Percentiles rank a stretch among this genome's conserved stretches.
Evolutionary conservation across 2,113 vertebrate genomes (phyloP).

Genomic region (Serinus canaria): DNA sequence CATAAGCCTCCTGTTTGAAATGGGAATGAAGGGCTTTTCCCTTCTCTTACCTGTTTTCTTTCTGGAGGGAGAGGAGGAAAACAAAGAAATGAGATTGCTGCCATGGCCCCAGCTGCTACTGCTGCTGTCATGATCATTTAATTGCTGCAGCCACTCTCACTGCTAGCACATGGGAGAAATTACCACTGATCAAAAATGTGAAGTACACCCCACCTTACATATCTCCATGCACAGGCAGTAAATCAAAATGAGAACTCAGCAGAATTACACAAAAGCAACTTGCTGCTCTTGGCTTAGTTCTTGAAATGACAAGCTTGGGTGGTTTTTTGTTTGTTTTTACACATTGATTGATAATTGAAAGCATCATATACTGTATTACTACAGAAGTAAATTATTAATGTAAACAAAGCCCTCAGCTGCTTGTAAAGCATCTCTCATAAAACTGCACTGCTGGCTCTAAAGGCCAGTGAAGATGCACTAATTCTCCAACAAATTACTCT

Average conservation of each 20-base stretch:
- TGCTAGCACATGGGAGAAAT: slow-evolving; percentile 8
- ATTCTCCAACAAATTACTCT: neutral
- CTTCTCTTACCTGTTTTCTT: neutral
- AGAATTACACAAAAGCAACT: neutral
- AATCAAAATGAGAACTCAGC: neutral
- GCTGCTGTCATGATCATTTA: neutral
- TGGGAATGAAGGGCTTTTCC: neutral
- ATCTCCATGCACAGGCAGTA: neutral
- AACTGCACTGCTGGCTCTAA: neutral
- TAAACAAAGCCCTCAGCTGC: neutral
- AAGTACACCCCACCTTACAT: neutral
- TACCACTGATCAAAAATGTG: neutral
- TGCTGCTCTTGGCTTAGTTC: neutral
- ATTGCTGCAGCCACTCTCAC: neutral
- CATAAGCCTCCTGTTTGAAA: neutral
- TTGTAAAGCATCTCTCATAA: neutral
- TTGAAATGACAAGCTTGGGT: neutral
- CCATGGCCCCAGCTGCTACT: neutral
- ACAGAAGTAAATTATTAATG: neutral
- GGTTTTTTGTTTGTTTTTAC: neutral
- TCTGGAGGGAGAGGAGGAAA: neutral
- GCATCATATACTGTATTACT: neutral
- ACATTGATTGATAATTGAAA: neutral
- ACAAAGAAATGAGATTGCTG: neutral
- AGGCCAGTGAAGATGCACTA: neutral